phyloP scores from a whole-genome alignment of 2,888 invertebrate species.

The Alviniconcha strummeri region DNA sequence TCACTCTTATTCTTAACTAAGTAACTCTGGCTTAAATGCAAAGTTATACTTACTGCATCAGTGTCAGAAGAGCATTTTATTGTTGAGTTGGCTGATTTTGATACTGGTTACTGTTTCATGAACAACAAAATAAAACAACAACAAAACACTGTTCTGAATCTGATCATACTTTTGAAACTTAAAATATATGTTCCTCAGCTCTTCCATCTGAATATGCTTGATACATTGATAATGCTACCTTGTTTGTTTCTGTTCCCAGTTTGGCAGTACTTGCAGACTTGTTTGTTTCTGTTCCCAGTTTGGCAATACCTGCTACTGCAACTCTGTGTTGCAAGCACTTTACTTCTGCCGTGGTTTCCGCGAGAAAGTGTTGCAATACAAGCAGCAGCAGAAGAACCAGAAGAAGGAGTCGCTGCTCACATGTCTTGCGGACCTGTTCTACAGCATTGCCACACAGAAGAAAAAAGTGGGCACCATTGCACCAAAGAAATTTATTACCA shows the following conservation, averaged over 20 bases:
- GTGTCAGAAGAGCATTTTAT: no score
- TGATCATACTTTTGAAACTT: no score
- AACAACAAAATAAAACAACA: no score
- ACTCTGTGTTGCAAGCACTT: constrained; percentile 98
- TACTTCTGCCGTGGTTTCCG: constrained; percentile 99
- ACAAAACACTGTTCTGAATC: no score
- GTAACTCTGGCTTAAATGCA: no score
- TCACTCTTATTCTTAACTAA: no score
- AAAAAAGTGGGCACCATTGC: constrained; percentile 99
- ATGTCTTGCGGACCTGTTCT: constrained; percentile 98
- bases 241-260: constrained; percentile 74
- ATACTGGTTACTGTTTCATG: no score
- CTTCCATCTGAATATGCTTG: neutral
- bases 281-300: constrained; percentile 77
- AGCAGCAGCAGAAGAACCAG: constrained; percentile 77
- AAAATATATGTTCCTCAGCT: neutral
- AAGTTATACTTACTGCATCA: no score
- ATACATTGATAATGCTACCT: no score
- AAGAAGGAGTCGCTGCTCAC: constrained; percentile 96
- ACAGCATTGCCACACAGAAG: constrained; percentile 99
- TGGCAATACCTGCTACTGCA: constrained; percentile 99
- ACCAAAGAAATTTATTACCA: constrained; percentile 99
- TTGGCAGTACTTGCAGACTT: constrained; percentile 88
- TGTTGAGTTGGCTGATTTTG: no score
- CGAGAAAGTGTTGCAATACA: constrained; percentile 98